These are phyloP conservation scores for Threskiornis aethiopicus DNA, from an alignment of 2,797 vertebrate genomes.

Conservation along the genomic window DNA sequence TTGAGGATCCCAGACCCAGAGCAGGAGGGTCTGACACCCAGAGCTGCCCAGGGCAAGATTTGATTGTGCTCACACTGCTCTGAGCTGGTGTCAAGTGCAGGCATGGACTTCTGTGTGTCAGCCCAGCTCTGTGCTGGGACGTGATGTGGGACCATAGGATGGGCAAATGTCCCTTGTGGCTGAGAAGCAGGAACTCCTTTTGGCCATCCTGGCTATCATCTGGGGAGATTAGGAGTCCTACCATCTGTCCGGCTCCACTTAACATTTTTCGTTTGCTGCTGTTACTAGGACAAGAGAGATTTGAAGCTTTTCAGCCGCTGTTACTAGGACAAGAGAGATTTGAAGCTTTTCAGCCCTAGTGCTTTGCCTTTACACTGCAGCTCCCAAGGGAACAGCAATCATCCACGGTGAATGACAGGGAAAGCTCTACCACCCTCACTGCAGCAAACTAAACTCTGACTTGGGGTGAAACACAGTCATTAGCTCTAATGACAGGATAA, in stretches of 20 bases:
- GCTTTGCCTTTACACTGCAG: background rate
- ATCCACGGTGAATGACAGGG: fast-evolving
- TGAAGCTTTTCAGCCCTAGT: background rate
- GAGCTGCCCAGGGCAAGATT: background rate
- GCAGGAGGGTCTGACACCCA: background rate
- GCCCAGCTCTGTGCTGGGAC: background rate
- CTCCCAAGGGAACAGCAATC: background rate
- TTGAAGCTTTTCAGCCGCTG: background rate
- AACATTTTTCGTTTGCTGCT: background rate
- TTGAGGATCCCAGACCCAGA: background rate
- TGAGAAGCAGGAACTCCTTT: background rate
- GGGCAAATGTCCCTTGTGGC: background rate
- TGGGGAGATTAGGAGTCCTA: background rate
- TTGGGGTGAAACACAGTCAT: background rate
- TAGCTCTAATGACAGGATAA: background rate
- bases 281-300: background rate
- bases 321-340: background rate
- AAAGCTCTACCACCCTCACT: background rate
- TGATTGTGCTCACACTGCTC: background rate
- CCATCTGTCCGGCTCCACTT: background rate
- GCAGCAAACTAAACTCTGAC: background rate
- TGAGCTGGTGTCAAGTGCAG: no score
- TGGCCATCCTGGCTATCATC: background rate
- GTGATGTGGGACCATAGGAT: fast-evolving
- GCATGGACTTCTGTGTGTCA: background rate